These are phyloP conservation scores for Hyles vespertilio DNA, from an alignment of 1,140 invertebrate species.

Conservation along the genomic window DNA sequence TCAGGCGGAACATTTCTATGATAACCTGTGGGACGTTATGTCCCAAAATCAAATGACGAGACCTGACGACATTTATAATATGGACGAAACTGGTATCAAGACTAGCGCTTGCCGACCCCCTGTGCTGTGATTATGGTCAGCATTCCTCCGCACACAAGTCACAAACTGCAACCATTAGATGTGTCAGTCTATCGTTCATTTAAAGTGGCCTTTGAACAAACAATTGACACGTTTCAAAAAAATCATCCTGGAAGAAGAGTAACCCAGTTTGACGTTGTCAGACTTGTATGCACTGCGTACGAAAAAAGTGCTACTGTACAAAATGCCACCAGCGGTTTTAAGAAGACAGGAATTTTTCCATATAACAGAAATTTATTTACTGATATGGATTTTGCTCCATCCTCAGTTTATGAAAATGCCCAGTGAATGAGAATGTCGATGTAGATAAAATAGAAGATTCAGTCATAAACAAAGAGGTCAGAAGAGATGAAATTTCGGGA, in stretches of 20 bases:
- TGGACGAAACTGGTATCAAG: constrained; percentile 47
- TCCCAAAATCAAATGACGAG: neutral
- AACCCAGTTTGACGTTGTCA: neutral
- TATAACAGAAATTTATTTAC: constrained; percentile 7
- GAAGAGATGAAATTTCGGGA: neutral
- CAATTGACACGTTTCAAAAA: constrained; percentile 25
- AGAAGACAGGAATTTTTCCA: constrained; percentile 14
- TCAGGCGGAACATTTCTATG: constrained; percentile 15
- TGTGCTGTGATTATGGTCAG: constrained; percentile 8
- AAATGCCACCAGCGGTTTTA: constrained; percentile 15
- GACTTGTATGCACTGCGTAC: constrained; percentile 13
- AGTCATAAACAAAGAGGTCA: neutral
- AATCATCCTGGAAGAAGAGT: constrained; percentile 27
- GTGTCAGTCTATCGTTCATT: constrained; percentile 15
- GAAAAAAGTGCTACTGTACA: constrained; percentile 18
- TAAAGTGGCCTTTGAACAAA: no score
- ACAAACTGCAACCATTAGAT: constrained; percentile 52
- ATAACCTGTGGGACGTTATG: constrained; percentile 9
- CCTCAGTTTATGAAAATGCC: constrained; percentile 8
- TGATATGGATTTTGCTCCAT: constrained; percentile 8
- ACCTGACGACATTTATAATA: constrained; percentile 40
- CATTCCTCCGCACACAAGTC: constrained; percentile 22
- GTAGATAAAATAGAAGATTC: neutral
- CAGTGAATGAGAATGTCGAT: neutral
- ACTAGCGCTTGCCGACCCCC: constrained; percentile 36